A percentile compares a stretch with the other conserved stretches of the same genome.
Conservation (phyloP, 1,140 invertebrate species). For the Apis cerana region DNA sequence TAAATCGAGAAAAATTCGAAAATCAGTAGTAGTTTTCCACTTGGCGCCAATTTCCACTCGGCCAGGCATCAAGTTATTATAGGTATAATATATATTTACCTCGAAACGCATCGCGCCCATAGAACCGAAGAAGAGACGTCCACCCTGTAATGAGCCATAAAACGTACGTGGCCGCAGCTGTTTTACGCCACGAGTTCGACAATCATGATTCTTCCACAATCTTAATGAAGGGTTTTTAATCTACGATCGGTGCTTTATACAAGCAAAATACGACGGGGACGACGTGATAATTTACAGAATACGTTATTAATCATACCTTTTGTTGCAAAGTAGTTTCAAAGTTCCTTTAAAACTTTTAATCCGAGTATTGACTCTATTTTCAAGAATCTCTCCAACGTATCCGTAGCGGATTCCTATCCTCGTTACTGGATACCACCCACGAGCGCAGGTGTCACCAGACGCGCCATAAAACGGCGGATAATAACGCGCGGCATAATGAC, state of each 20-base stretch:
- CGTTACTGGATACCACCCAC: neutral
- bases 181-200: slow-evolving; percentile 31
- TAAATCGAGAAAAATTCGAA: too few species aligned
- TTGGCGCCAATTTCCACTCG: neutral
- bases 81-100: slow-evolving; percentile 2
- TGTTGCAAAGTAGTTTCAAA: too few species aligned
- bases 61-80: slow-evolving; percentile 19
- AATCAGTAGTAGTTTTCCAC: neutral
- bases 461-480: slow-evolving; percentile 45
- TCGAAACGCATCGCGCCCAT: slow-evolving; percentile 18
- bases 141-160: slow-evolving; percentile 55
- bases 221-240: slow-evolving; percentile 45
- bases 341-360: too few species aligned
- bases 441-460: slow-evolving; percentile 13
- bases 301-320: too few species aligned
- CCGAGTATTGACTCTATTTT: neutral
- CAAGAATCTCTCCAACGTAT: neutral
- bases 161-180: slow-evolving; percentile 23
- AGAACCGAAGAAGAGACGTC: neutral
- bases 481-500: slow-evolving; percentile 47
- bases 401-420: neutral
- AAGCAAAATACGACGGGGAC: too few species aligned
- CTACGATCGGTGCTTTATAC: slow-evolving; percentile 1
- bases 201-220: slow-evolving; percentile 10
- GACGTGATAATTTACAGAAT: neutral